phyloP scores from a whole-genome alignment of 1,140 invertebrate genomes.

The Zaprionus capensis region DNA sequence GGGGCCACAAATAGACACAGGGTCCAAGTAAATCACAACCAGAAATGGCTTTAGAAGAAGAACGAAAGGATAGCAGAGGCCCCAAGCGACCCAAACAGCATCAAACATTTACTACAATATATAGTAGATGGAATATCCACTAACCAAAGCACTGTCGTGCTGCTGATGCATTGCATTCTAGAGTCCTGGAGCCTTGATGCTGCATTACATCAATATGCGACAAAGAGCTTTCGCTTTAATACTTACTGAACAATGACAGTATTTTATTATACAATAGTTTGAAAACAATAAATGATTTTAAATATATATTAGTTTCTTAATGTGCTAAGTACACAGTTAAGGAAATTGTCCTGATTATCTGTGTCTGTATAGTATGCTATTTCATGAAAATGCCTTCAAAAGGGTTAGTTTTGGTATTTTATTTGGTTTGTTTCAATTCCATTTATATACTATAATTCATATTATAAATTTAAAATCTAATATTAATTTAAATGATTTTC shows the following conservation, averaged over 20 bases:
- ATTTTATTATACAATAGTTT: no score
- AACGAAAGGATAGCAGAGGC: not conserved
- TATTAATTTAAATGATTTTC: not conserved
- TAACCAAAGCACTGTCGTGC: conserved; percentile 4
- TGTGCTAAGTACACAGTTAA: not conserved
- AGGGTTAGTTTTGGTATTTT: no score
- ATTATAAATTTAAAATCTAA: not conserved
- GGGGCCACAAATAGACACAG: conserved; percentile 25
- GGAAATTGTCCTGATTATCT: no score
- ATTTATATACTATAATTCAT: not conserved
- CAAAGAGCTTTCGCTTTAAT: conserved; percentile 23
- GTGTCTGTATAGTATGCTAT: no score
- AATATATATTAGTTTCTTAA: not conserved
- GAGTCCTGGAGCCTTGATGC: conserved; percentile 24
- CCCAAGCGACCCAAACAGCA: conserved; percentile 12
- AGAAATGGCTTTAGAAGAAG: not conserved
- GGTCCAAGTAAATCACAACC: conserved; percentile 44
- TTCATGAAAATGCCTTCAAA: no score
- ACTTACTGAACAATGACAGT: not conserved
- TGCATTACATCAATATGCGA: conserved; percentile 26
- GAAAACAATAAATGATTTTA: no score
- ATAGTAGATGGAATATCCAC: conserved; percentile 29
- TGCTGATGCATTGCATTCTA: conserved; percentile 12
- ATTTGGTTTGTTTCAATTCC: no score
- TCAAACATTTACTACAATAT: not conserved